Evolutionary conservation across 2,113 vertebrate species (phyloP).

Genomic region (Maccullochella peelii): DNA sequence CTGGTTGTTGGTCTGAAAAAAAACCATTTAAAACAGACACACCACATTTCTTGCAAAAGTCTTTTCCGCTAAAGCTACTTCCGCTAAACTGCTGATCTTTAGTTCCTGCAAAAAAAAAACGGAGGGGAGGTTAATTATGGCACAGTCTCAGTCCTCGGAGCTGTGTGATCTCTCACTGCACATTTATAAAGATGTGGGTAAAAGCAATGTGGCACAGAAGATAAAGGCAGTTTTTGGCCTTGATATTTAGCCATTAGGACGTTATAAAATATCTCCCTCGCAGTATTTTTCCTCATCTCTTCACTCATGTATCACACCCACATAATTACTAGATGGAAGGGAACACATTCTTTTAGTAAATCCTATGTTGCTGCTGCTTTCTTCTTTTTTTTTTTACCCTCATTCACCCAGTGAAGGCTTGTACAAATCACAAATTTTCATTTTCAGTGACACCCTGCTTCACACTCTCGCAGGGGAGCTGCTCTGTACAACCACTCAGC

Average conservation of each 20-base stretch:
- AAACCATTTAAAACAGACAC: neutral
- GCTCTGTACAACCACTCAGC: conserved; percentile 27
- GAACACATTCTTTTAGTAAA: neutral
- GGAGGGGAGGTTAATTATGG: conserved; percentile 40
- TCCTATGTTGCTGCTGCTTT: conserved; percentile 1
- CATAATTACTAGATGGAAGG: conserved; percentile 41
- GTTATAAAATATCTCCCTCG: conserved; percentile 33
- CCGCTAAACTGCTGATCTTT: conserved; percentile 9
- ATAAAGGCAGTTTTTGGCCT: conserved; percentile 51
- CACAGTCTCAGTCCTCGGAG: conserved; percentile 29
- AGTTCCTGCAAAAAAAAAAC: conserved; percentile 7
- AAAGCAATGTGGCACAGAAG: conserved; percentile 37
- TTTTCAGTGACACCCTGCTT: conserved; percentile 9
- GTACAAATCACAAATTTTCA: conserved; percentile 2
- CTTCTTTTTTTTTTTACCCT: neutral
- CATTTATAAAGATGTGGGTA: conserved; percentile 55
- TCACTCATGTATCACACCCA: conserved; percentile 44
- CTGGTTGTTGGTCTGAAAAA: neutral
- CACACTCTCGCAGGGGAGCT: neutral
- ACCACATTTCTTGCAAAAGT: neutral
- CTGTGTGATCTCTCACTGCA: conserved; percentile 57
- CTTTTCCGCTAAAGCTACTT: neutral
- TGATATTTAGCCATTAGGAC: conserved; percentile 55
- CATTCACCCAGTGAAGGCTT: neutral
- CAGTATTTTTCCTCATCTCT: conserved; percentile 30